Evolutionary conservation across 2,888 invertebrate species (phyloP), one percentile per base, ranked within the genome.

Genomic region (Polia nebulosa): DNA sequence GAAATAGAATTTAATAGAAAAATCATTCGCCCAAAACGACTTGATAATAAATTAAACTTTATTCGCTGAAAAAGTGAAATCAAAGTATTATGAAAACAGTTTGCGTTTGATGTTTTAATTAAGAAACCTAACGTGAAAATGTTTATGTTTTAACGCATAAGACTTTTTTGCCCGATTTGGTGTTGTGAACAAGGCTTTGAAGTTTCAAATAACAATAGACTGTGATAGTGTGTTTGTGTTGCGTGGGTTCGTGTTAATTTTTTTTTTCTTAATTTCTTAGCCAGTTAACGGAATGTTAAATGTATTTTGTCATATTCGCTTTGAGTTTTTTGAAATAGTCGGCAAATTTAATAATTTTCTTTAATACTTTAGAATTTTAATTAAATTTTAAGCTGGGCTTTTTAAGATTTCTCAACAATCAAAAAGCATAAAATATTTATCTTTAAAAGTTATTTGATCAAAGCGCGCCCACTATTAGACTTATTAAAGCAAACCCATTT

Each of bases 51-150:
- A 52, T 75, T 61, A 63, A 74, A 81, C 45, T 57, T 55, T 29
- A 57, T 57, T 63, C 22, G 27, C 36, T 36, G 47, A 58, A 77
- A 68, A 68, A 72, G 47, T 67, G 45, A 69, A 70, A 77, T 74
- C 60, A 74, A 82, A 82, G 72, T 81, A 64, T 75, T 78, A 70
- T 72, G 58, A 71, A 78, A 76, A 71, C 62, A 52, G 58, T 75
- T 73, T 83, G 81, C 72, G 75, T 86, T 87, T 88, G 86, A 87
- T 88, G 81, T 87, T 86, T 87, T 86, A 86, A 88, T 86, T 85
- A 83, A 83, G 78, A 80, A 83, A 71, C 65, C 49, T 69, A 62
- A 72, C 72, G 41, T 77, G 71, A 81, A 83, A 83, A 77, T 74
- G 29, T 74, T 74, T 60, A 62, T 77, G 65, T 78, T 81, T 70